These are phyloP conservation scores for Ceramica pisi DNA, from an alignment of 2,888 invertebrate genomes.

Conservation along the genomic window DNA sequence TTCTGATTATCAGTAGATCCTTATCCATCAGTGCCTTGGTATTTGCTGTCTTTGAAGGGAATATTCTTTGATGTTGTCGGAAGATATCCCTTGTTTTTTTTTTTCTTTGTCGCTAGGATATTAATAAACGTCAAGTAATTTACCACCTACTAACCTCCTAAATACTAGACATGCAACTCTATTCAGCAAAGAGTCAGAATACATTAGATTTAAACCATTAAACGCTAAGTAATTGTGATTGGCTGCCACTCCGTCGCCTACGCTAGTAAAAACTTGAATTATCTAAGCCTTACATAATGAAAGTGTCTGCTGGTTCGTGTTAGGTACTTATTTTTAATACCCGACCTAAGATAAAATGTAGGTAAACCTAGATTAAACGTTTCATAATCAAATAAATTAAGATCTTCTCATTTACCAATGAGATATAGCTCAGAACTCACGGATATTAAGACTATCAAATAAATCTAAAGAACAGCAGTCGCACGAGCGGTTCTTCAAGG, in stretches of 20 bases:
- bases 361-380: slow-evolving; percentile 3
- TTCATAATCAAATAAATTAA: slow-evolving; percentile 21
- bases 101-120: background rate
- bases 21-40: background rate
- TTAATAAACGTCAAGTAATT: background rate
- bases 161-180: slow-evolving; percentile 27
- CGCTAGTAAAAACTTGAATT: slow-evolving; percentile 53
- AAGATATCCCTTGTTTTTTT: background rate
- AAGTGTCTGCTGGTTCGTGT: slow-evolving; percentile 33
- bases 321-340: slow-evolving; percentile 9
- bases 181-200: slow-evolving; percentile 33
- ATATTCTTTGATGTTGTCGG: background rate
- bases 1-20: background rate
- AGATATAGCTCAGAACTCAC: background rate
- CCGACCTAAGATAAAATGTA: slow-evolving; percentile 4
- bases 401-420: background rate
- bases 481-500: too few relatives aligned
- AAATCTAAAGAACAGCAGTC: too few relatives aligned
- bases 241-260: slow-evolving; percentile 47
- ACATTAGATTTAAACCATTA: slow-evolving; percentile 46
- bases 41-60: background rate
- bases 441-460: background rate
- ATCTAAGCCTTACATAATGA: slow-evolving; percentile 43
- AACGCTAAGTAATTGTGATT: slow-evolving; percentile 46
- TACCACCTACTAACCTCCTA: slow-evolving; percentile 5